Base-by-base conservation (phyloP, 1,140 invertebrate species). In the Drosophila sulfurigaster region DNA sequence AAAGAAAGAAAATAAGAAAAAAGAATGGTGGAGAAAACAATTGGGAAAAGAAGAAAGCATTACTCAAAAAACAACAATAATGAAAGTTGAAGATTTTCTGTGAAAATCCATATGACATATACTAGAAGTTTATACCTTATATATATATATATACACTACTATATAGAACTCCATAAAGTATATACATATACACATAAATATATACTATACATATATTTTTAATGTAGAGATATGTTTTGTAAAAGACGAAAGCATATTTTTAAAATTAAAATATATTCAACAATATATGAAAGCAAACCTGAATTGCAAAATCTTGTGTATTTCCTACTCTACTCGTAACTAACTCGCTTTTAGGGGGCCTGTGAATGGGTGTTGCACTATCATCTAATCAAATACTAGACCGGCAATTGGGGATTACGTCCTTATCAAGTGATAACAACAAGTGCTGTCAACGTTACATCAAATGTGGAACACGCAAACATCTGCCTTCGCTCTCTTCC, bases 211-310 rank as follows among this genome's bases (percentile, higher is more conserved):
- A 75, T 87, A 75, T 90, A 88, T 83, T 89, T 89, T 89, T 89
- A 89, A 89, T 89, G 85, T 89, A 89, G 85, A 89, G 78, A 85
- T 90, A 79, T 89, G 78, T 89, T 89, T 89, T 89, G 83, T 88
- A 88, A 89, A 88, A 88, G 83, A 89, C 83, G 77, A 87, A 82
- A 70, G 81, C 85, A 88, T 88, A 88, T 88, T 88, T 88, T 88
- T 88, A 88, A 88, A 88, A 88, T 89, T 83, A 80, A 80, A 80
- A 76, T 65, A 68, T 74, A 64, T 65, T 71, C 46, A 46, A 54
- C 15, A 57, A 64, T 67, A 71, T 83, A 38, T 38, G 8, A 59
- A 66, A 80, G 20, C 3, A 80, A 81, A 68, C 71, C 52, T 38
- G 64, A 83, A 54, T 57, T 3, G 15, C 10, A 3, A 46, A 69